phyloP scores from a whole-genome alignment of 2,797 vertebrate species.

The Lemur catta region DNA sequence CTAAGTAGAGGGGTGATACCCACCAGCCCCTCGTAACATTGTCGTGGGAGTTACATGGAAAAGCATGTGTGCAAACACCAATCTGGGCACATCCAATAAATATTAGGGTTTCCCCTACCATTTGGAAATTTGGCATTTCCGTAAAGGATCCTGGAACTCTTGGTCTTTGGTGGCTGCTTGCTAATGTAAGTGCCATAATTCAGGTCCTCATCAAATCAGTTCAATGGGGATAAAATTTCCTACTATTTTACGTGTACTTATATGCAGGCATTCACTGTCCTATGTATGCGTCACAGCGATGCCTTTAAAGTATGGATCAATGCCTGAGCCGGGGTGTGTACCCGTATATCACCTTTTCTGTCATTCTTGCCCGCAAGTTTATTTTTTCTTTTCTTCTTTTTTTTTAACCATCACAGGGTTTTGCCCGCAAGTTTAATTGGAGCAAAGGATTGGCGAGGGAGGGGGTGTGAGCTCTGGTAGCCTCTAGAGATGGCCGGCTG shows the following conservation, averaged over 20 bases:
- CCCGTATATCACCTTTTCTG: background rate
- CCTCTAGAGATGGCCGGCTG: background rate
- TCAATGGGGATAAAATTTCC: background rate
- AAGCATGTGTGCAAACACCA: background rate
- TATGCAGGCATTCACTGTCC: background rate
- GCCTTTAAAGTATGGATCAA: background rate
- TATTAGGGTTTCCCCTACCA: background rate
- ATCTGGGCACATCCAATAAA: too few species aligned
- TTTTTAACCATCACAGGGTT: background rate
- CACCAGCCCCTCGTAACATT: background rate
- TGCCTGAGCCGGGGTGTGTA: rapidly evolving
- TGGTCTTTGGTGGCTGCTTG: background rate
- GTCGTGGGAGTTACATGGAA: background rate
- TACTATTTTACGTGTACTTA: rapidly evolving
- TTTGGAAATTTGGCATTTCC: background rate
- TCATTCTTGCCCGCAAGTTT: background rate
- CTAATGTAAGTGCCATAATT: background rate
- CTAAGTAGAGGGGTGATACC: background rate
- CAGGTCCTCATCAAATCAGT: background rate
- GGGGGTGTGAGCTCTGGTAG: background rate
- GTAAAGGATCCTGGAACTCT: background rate
- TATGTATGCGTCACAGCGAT: rapidly evolving
- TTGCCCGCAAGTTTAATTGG: background rate
- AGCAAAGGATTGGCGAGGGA: background rate
- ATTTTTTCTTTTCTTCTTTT: too few species aligned